Conservation (phyloP, 2,888 invertebrate genomes). For the Morpho helenor region DNA sequence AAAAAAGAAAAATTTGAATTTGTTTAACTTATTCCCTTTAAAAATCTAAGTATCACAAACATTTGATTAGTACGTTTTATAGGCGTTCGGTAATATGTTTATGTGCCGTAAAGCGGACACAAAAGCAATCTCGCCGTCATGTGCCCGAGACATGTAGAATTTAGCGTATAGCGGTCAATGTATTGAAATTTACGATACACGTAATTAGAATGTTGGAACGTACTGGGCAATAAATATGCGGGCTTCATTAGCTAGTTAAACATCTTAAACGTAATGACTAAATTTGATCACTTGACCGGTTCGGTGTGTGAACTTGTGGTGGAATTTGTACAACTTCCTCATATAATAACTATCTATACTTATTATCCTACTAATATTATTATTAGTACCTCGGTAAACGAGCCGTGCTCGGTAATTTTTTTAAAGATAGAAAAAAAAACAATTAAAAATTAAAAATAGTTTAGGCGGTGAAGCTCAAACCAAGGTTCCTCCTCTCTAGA, state of each 20-base stretch:
- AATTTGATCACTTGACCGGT: conserved; percentile 9
- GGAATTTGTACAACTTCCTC: conserved; percentile 7
- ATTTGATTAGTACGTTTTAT: no score
- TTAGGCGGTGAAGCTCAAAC: no score
- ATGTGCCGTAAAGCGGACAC: conserved; percentile 10
- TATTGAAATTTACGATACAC: conserved; percentile 16
- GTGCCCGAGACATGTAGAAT: conserved; percentile 22
- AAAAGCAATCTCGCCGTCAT: conserved; percentile 6
- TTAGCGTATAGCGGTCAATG: conserved; percentile 21
- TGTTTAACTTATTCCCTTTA: no score
- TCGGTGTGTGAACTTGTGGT: conserved; percentile 1
- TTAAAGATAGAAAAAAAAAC: no score
- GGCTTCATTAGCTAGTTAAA: conserved; percentile 22
- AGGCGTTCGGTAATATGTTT: conserved; percentile 4
- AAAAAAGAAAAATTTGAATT: no score
- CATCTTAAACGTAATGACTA: conserved; percentile 17
- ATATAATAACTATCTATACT: background rate
- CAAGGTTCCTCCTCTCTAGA: no score
- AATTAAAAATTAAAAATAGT: no score
- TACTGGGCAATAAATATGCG: conserved; percentile 15
- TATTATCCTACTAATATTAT: no score
- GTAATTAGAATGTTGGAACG: conserved; percentile 18
- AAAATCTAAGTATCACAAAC: no score
- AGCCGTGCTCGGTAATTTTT: no score
- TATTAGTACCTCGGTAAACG: no score